A percentile compares a stretch with the other conserved stretches of the same genome.
These are phyloP conservation scores for Peromyscus maniculatus DNA, from an alignment of 2,113 vertebrate genomes.

Conservation along the genomic window DNA sequence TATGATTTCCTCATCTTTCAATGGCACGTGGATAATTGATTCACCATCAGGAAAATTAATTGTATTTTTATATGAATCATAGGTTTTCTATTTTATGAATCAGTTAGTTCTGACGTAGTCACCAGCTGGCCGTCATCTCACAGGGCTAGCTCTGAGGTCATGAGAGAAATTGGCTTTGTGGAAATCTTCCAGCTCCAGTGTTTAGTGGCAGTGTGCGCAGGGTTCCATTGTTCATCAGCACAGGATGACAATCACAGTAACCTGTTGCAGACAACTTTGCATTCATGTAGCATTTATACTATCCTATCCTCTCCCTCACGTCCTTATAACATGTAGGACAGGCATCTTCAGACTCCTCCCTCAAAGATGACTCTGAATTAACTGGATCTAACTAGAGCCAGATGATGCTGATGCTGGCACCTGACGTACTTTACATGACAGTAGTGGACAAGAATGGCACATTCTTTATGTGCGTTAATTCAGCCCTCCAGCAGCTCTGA, in stretches of 20 bases:
- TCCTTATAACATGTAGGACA: neutral
- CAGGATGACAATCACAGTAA: neutral
- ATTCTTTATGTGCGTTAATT: neutral
- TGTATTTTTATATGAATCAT: neutral
- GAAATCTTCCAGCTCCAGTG: neutral
- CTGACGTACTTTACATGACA: neutral
- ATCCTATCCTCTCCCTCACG: neutral
- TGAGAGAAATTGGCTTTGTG: neutral
- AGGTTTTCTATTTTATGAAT: constrained; percentile 45
- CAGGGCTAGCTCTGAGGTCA: neutral
- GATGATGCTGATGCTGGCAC: neutral
- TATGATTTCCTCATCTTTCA: constrained; percentile 36
- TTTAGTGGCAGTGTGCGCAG: neutral
- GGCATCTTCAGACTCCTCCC: neutral
- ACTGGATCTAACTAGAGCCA: neutral
- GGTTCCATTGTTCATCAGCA: neutral
- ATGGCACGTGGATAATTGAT: neutral
- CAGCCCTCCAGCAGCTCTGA: neutral
- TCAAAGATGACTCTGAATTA: neutral
- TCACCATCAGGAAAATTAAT: neutral
- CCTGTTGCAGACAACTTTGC: neutral
- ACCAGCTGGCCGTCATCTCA: neutral
- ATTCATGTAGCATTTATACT: neutral
- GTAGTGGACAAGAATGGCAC: neutral
- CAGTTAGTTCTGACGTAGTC: neutral